phyloP scores from a whole-genome alignment of 2,888 invertebrate species.

The Eristalis arbustorum region DNA sequence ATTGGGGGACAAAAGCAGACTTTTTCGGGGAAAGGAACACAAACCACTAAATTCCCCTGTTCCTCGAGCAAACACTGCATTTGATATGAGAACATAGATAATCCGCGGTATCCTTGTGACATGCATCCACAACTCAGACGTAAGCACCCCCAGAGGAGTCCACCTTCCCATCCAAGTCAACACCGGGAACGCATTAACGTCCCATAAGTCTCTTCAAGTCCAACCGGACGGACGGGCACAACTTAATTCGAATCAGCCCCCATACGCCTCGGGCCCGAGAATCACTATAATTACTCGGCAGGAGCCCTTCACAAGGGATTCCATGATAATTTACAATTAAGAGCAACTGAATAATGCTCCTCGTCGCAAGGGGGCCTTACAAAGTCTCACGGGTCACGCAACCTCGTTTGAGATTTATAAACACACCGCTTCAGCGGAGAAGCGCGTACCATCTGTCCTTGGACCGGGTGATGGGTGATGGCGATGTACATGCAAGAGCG shows the following conservation, averaged over 20 bases:
- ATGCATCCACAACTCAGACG: background rate
- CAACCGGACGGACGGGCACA: background rate
- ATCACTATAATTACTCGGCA: background rate
- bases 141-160: background rate
- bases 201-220: background rate
- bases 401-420: background rate
- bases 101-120: too few species aligned
- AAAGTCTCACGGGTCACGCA: background rate
- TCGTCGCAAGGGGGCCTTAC: background rate
- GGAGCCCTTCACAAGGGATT: background rate
- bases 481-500: background rate
- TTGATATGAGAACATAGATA: too few species aligned
- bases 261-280: background rate
- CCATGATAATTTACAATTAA: conserved; percentile 1
- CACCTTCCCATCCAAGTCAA: background rate
- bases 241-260: background rate
- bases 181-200: background rate
- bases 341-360: background rate
- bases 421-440: background rate
- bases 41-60: too few species aligned
- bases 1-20: too few species aligned
- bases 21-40: too few species aligned
- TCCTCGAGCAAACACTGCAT: too few species aligned
- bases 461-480: background rate
- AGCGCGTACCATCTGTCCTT: background rate